Conservation (phyloP, 2,797 vertebrate species). For the Falco biarmicus region DNA sequence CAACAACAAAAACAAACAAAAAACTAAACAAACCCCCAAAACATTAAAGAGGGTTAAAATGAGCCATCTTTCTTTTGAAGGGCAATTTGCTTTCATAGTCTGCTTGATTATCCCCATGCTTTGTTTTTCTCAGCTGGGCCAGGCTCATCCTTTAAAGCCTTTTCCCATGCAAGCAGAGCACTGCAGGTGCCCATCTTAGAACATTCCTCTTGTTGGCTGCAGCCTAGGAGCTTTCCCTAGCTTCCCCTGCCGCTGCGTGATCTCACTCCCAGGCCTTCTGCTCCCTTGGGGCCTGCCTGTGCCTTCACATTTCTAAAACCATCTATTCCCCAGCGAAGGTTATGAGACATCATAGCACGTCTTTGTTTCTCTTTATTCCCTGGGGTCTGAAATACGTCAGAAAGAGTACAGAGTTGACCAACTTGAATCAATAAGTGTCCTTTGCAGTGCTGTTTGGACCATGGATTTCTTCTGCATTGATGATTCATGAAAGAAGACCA, state of each 20-base stretch:
- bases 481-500: not conserved
- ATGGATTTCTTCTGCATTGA: not conserved
- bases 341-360: not conserved
- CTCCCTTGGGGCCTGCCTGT: not conserved
- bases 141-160: not conserved
- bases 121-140: not conserved
- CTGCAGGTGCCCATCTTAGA: not conserved
- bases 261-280: not conserved
- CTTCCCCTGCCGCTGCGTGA: not conserved
- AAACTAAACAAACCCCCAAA: no score
- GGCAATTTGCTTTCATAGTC: not conserved
- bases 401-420: not conserved
- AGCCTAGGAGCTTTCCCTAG: not conserved
- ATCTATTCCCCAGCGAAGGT: not conserved
- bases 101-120: not conserved
- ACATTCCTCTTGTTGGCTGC: not conserved
- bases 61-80: not conserved
- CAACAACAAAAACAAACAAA: no score
- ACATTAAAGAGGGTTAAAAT: not conserved
- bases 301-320: not conserved
- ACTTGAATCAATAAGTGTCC: not conserved
- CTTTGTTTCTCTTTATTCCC: not conserved
- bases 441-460: not conserved
- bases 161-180: not conserved
- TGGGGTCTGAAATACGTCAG: not conserved